These are phyloP conservation scores for Rattus rattus DNA, from an alignment of 2,113 vertebrate genomes.

Conservation along the genomic window DNA sequence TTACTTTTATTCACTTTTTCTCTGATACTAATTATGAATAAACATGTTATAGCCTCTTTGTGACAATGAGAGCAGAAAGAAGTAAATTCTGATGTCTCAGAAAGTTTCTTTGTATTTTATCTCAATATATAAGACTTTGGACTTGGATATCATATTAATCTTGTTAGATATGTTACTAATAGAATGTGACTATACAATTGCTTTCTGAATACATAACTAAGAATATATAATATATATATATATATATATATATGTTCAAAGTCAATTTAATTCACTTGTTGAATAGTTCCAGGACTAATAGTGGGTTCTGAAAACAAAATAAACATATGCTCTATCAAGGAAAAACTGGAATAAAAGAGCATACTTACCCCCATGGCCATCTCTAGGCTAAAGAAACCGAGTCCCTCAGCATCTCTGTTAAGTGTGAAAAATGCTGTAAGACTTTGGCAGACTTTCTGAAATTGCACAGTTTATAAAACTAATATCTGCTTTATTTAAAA, in stretches of 20 bases:
- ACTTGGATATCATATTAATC: slow-evolving; percentile 68
- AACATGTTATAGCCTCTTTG: neutral
- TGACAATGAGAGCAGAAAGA: slow-evolving; percentile 26
- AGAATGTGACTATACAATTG: slow-evolving; percentile 58
- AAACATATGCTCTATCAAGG: slow-evolving; percentile 50
- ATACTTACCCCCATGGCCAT: slow-evolving; percentile 19
- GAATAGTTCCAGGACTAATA: slow-evolving; percentile 53
- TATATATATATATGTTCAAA: slow-evolving; percentile 55
- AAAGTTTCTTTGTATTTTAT: slow-evolving; percentile 58
- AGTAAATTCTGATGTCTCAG: neutral
- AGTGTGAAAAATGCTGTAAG: slow-evolving; percentile 56
- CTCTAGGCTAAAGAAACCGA: slow-evolving; percentile 46
- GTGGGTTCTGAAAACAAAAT: slow-evolving; percentile 48
- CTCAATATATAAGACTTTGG: slow-evolving; percentile 53
- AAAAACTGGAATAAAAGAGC: slow-evolving; percentile 59
- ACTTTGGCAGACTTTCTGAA: slow-evolving; percentile 60
- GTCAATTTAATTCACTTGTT: slow-evolving; percentile 67
- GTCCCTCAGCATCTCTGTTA: slow-evolving; percentile 31
- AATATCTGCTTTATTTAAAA: slow-evolving; percentile 62
- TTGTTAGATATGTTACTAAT: slow-evolving; percentile 62
- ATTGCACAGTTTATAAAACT: slow-evolving; percentile 55
- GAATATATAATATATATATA: slow-evolving; percentile 43
- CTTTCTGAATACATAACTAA: slow-evolving; percentile 67
- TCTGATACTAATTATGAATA: slow-evolving; percentile 43
- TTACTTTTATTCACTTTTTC: slow-evolving; percentile 48